A percentile compares a stretch with the other conserved stretches of the same genome.
Conservation (phyloP, 2,113 vertebrate species). For the Physeter macrocephalus region DNA sequence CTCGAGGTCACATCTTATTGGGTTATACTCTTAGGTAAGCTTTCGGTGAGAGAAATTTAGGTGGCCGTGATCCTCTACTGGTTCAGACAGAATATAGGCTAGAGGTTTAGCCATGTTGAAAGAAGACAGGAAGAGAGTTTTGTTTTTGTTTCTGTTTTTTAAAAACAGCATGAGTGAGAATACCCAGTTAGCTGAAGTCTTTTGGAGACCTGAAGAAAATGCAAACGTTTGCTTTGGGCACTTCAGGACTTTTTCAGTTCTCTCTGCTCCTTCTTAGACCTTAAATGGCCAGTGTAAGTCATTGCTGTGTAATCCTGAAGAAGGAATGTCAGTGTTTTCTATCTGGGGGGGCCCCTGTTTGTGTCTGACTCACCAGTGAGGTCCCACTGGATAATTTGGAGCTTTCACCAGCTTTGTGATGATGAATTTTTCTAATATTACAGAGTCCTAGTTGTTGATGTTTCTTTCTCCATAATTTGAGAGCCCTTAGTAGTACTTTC, state of each 20-base stretch:
- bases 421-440: background rate
- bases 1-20: background rate
- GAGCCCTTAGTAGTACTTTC: background rate
- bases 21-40: background rate
- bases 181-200: background rate
- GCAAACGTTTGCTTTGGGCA: background rate
- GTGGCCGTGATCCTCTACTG: background rate
- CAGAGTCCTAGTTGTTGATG: background rate
- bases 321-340: background rate
- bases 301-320: background rate
- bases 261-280: background rate
- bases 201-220: background rate
- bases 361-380: background rate
- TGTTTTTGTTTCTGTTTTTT: background rate
- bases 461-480: background rate
- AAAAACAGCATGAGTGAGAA: background rate
- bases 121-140: background rate
- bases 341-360: background rate
- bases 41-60: background rate
- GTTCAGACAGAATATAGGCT: background rate
- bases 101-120: background rate
- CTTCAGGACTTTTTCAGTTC: background rate
- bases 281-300: background rate
- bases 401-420: background rate
- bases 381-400: background rate